Evolutionary conservation across 2,888 invertebrate genomes (phyloP).

Genomic region (Athalia circularis): DNA sequence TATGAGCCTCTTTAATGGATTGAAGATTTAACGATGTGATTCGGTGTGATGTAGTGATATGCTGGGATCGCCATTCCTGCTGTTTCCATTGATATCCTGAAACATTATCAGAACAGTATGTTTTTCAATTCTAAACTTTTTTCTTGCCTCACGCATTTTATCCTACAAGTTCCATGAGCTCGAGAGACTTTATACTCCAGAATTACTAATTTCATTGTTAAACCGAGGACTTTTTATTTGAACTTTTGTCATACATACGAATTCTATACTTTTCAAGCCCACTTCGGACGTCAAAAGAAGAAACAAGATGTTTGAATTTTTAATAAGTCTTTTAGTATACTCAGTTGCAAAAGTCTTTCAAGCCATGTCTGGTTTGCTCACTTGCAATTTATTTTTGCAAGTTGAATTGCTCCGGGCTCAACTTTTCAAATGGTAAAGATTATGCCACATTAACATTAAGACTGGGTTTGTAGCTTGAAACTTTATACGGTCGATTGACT

Average conservation of each 20-base stretch:
- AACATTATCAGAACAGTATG: conserved; percentile 71
- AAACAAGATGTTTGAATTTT: too few species aligned
- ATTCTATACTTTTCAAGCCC: too few species aligned
- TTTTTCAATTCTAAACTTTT: conserved; percentile 30
- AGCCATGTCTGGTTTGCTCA: not conserved
- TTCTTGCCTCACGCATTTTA: not conserved
- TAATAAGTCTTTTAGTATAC: not conserved
- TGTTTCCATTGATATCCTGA: conserved; percentile 96
- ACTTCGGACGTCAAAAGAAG: too few species aligned
- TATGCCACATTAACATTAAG: conserved; percentile 23
- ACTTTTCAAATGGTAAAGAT: not conserved
- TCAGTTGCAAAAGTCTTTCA: conserved; percentile 15
- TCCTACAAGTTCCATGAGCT: not conserved
- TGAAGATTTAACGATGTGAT: conserved; percentile 94
- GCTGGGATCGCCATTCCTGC: conserved; percentile 93
- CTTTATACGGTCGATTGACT: not conserved
- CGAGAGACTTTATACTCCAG: not conserved
- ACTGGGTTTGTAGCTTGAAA: not conserved
- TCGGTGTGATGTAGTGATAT: conserved; percentile 94
- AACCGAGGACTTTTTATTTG: too few species aligned
- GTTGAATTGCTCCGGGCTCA: not conserved
- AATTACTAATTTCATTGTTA: not conserved
- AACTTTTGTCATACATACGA: too few species aligned
- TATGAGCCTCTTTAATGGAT: conserved; percentile 81
- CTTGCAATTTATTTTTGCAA: conserved; percentile 4